phyloP scores from a whole-genome alignment of 2,888 invertebrate species.

The Unio pictorum region DNA sequence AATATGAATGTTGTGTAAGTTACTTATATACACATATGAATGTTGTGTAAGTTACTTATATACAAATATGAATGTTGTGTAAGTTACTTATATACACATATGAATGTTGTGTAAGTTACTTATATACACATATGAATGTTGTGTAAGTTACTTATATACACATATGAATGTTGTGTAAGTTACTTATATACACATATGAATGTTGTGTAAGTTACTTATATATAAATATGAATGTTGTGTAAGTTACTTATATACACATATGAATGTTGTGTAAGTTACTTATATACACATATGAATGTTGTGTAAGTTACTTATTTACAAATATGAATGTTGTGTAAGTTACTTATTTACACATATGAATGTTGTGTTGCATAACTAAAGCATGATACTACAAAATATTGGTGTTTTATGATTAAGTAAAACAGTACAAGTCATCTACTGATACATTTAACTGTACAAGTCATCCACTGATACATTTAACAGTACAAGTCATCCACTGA shows the following conservation, averaged over 20 bases:
- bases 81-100: too few species aligned
- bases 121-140: background rate
- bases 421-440: too few species aligned
- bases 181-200: background rate
- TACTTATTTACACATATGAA: background rate
- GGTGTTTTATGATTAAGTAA: too few species aligned
- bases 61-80: background rate
- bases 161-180: background rate
- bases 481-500: too few species aligned
- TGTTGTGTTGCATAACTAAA: background rate
- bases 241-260: too few species aligned
- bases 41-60: background rate
- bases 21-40: background rate
- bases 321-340: background rate
- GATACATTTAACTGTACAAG: too few species aligned
- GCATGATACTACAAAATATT: background rate
- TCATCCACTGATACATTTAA: too few species aligned
- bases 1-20: background rate
- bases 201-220: background rate
- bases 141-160: background rate
- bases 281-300: background rate
- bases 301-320: background rate
- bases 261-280: background rate
- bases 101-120: background rate
- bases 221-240: background rate